A percentile compares a stretch with the other conserved stretches of the same genome.
These are phyloP conservation scores for Ctenoplectra terminalis DNA, from an alignment of 1,140 invertebrate species.

Conservation along the genomic window DNA sequence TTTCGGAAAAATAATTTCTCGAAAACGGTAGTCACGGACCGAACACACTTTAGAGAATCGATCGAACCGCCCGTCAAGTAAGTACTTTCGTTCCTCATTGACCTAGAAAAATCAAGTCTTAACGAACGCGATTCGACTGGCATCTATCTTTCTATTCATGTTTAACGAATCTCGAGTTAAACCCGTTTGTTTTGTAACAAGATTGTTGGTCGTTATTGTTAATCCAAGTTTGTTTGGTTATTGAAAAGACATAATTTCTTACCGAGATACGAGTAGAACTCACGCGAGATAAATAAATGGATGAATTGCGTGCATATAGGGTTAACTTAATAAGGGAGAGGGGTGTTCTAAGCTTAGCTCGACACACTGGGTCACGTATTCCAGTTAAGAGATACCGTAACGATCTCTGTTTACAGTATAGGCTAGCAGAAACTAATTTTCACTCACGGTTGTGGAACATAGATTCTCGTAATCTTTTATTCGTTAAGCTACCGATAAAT, in stretches of 20 bases:
- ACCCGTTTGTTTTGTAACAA: neutral
- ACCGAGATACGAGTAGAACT: conserved; percentile 9
- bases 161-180: conserved; percentile 4
- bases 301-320: conserved; percentile 48
- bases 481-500: neutral
- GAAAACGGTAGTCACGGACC: neutral
- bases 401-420: conserved; percentile 31
- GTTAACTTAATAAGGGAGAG: conserved; percentile 44
- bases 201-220: neutral
- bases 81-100: conserved; percentile 17
- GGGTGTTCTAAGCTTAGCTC: conserved; percentile 48
- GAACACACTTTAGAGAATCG: neutral
- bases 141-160: neutral
- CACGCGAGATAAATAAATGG: conserved; percentile 57
- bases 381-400: neutral
- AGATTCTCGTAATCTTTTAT: conserved; percentile 25
- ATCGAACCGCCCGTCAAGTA: conserved; percentile 11
- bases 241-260: conserved; percentile 39
- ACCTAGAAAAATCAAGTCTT: conserved; percentile 29
- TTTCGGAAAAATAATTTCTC: neutral
- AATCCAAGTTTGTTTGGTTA: conserved; percentile 12
- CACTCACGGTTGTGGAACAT: conserved; percentile 9
- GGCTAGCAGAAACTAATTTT: conserved; percentile 62
- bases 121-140: neutral
- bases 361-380: conserved; percentile 65